Percentiles rank a stretch among this genome's conserved stretches.
Conservation (phyloP, 2,797 vertebrate genomes). For the Lepilemur ruficaudatus region DNA sequence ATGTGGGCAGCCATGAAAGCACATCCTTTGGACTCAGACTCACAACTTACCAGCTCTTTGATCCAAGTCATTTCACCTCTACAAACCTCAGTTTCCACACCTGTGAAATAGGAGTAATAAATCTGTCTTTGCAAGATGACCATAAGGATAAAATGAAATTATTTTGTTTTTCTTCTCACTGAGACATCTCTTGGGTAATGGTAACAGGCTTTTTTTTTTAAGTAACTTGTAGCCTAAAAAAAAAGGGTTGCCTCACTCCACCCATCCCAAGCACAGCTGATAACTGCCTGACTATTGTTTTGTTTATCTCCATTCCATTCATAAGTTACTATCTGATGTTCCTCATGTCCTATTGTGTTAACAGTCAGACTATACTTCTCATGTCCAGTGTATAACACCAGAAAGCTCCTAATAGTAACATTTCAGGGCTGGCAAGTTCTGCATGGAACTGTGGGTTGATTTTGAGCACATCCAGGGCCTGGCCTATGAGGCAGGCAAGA, state of each 20-base stretch:
- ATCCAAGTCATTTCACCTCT: not conserved
- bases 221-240: not conserved
- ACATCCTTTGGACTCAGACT: not conserved
- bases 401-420: not conserved
- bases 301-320: not conserved
- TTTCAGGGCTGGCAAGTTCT: not conserved
- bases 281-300: not conserved
- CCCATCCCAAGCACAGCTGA: not conserved
- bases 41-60: not conserved
- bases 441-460: not conserved
- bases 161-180: not conserved
- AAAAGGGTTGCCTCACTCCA: not conserved
- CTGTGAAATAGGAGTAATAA: constrained; percentile 57
- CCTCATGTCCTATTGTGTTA: not conserved
- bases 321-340: not conserved
- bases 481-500: not conserved
- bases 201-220: too few species aligned
- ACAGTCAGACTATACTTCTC: not conserved
- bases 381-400: not conserved
- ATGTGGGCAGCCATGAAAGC: not conserved
- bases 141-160: not conserved
- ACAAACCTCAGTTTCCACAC: constrained; percentile 23
- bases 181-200: not conserved
- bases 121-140: not conserved
- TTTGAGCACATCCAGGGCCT: not conserved